Evolutionary conservation across 2,113 vertebrate genomes (phyloP), one percentile per base, ranked within the genome.

Genomic region (Desmodus rotundus): DNA sequence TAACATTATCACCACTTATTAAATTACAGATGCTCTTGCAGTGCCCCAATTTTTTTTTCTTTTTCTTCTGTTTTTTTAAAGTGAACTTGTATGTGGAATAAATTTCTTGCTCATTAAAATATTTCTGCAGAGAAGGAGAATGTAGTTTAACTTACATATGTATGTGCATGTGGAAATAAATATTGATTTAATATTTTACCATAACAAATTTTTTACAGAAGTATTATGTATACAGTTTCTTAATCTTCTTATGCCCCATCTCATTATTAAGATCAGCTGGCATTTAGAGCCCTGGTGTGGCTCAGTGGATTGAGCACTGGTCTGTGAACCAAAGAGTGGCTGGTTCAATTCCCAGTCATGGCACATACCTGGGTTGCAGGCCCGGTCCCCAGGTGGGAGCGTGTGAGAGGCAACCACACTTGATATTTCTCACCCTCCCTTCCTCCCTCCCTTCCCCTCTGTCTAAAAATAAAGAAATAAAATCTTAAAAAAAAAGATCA

Each of bases 41-140:
- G 2, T 89, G 74, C 63, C 58, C n/a, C 65, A 3, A 7, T 26
- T 47, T 94, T 4, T 80, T 72, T 96, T 65, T 36, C 15, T 82
- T 36, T n/a, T 28, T 15, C 2, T 56, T 16, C 20, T 43, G 6
- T 16, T 43, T 43, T 54, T 82, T 41, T 33, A 43, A 65, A 28
- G 73, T 87, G 43, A 80, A 88, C 11, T 93, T 61, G 56, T 80
- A 87, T 74, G 89, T 91, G 52, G 13, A 63, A 84, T 93, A 70
- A 96, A 92, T 94, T 90, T 82, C 7, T 89, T 96, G 5, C 47
- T 97, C 65, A 93, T 97, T 97, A 94, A 97, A 98, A 97, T 82
- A 33, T 41, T 97, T 94, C 1, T 56, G 26, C 72, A 58, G 12
- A 96, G 56, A 92, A 92, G 0, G 19, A 58, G 0, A 86, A 89